These are phyloP conservation scores for Takifugu rubripes DNA, from an alignment of 2,797 vertebrate species.

Conservation along the genomic window DNA sequence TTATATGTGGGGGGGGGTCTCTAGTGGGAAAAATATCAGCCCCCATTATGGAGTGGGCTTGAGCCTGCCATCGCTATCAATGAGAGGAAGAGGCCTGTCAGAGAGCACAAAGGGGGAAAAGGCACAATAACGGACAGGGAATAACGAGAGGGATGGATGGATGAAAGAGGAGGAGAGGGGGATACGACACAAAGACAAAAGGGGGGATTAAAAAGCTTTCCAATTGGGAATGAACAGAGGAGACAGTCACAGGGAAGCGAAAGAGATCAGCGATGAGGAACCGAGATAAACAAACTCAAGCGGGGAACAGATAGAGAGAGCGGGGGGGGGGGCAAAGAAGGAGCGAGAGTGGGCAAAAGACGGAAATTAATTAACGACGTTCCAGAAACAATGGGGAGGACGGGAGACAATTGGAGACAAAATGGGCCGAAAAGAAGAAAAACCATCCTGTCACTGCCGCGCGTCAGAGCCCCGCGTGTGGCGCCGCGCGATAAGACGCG, in stretches of 20 bases:
- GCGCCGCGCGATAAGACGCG: constrained; percentile 57
- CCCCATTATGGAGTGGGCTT: constrained; percentile 65
- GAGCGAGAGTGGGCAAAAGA: constrained; percentile 38
- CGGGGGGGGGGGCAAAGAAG: constrained; percentile 40
- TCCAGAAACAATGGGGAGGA: constrained; percentile 42
- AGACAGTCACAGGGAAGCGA: constrained; percentile 30
- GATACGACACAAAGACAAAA: constrained; percentile 42
- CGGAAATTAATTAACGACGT: constrained; percentile 61
- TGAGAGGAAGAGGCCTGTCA: constrained; percentile 74
- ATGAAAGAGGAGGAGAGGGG: constrained; percentile 32
- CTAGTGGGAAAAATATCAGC: constrained; percentile 72
- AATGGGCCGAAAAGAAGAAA: constrained; percentile 57
- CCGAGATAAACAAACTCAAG: constrained; percentile 52
- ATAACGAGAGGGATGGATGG: constrained; percentile 38
- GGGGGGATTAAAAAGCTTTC: constrained; percentile 45
- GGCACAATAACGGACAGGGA: constrained; percentile 52
- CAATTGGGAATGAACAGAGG: constrained; percentile 49
- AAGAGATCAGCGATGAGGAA: constrained; percentile 43
- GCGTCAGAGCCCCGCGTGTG: constrained; percentile 59
- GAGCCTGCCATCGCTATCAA: constrained; percentile 74
- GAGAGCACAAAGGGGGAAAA: constrained; percentile 66
- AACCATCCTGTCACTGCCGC: constrained; percentile 51
- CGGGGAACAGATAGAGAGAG: constrained; percentile 43
- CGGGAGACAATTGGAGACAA: constrained; percentile 56
- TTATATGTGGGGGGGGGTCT: constrained; percentile 62